phyloP scores from a whole-genome alignment of 2,113 vertebrate genomes.

The Cynoglossus semilaevis region DNA sequence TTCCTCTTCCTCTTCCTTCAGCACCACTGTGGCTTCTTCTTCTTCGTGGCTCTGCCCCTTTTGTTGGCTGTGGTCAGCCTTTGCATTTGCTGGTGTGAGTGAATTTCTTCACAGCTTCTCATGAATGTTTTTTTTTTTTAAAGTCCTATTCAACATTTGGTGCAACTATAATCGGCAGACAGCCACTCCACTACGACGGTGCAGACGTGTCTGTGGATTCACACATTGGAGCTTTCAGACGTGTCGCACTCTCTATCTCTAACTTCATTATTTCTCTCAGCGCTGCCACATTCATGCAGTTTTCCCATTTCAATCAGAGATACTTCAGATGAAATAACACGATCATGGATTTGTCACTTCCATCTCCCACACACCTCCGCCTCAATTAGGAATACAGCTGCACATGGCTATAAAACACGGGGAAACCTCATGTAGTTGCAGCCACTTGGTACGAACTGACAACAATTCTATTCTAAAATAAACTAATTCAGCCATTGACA shows the following conservation, averaged over 20 bases:
- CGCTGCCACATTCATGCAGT: background rate
- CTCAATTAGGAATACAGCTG: no score
- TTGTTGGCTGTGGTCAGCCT: conserved; percentile 70
- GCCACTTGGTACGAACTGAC: no score
- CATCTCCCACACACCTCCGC: no score
- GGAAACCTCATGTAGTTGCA: no score
- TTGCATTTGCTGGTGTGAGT: conserved; percentile 70
- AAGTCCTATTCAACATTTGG: conserved; percentile 75
- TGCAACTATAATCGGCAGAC: conserved; percentile 73
- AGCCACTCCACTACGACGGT: conserved; percentile 70
- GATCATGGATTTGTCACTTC: no score
- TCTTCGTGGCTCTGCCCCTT: conserved; percentile 55
- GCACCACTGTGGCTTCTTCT: conserved; percentile 40
- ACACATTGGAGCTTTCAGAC: conserved; percentile 66
- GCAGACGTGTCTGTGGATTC: conserved; percentile 69
- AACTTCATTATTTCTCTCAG: conserved; percentile 7
- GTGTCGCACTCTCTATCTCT: conserved; percentile 59
- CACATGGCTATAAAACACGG: no score
- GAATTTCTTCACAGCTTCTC: conserved; percentile 73
- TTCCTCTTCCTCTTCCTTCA: conserved; percentile 44
- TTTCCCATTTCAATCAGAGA: background rate
- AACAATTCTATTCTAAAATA: no score
- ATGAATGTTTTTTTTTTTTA: conserved; percentile 70
- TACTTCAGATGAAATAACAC: no score
- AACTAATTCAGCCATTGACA: no score